phyloP scores from a whole-genome alignment of 2,888 invertebrate species.

The Andrena camellia region DNA sequence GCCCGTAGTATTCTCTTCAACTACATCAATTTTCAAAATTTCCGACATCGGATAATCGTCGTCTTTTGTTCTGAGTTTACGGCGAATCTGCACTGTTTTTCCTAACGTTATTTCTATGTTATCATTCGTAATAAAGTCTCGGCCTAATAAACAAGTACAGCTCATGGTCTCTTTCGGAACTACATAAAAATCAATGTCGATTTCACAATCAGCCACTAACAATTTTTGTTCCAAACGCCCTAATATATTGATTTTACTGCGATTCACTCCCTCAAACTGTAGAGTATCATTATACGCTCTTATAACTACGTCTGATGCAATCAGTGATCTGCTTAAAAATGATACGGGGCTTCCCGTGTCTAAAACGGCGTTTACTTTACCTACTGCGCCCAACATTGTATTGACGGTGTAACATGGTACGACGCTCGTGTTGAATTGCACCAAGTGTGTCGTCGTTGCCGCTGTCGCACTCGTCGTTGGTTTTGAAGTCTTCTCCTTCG shows the following conservation, averaged over 20 bases:
- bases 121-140: no score
- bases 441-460: slow-evolving; percentile 10
- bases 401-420: slow-evolving; percentile 12
- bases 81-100: no score
- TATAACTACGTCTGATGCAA: background rate
- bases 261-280: slow-evolving; percentile 17
- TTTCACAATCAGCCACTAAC: no score
- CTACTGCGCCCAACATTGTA: background rate
- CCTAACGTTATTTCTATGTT: no score
- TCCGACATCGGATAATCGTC: no score
- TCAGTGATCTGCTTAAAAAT: background rate
- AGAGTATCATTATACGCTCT: background rate
- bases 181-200: no score
- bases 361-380: slow-evolving; percentile 7
- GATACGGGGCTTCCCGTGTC: slow-evolving; percentile 21
- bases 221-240: no score
- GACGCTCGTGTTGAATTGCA: background rate
- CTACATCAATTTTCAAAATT: background rate
- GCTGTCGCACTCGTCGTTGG: background rate
- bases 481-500: background rate
- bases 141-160: no score
- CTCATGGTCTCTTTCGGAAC: no score
- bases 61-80: no score
- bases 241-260: slow-evolving; percentile 13
- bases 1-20: background rate